Base-by-base conservation (phyloP, 2,113 vertebrate genomes). In the Mesoclemmys tuberculata region DNA sequence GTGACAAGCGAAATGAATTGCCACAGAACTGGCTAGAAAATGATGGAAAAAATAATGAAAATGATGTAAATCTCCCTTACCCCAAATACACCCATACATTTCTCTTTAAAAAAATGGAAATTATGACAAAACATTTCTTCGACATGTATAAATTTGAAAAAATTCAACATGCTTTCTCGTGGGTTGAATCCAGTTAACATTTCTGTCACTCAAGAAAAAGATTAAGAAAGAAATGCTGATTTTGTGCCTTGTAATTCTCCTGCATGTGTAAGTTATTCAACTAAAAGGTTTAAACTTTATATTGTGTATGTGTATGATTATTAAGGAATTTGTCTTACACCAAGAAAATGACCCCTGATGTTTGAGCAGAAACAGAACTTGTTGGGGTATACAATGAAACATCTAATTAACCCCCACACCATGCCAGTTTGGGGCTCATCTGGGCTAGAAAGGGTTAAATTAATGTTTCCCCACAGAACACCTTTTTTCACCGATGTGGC, bases 361-460 rank as follows among this genome's bases (percentile, higher is more conserved):
- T 52, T 95, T 80, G 13, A 85, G 82, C 84, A 46, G 71, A 61
- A 84, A 19, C 38, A 91, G 54, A 55, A 91, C 87, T 82, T 19
- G 85, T 55, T 75, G 46, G 75, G 61, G 77, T 35, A 80, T 71
- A 58, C 64, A 55, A 89, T 92, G 56, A 46, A 87, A 96, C 48
- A 71, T 93, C 93, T 90, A 85, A 90, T 91, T 96, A 91, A 94
- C 71, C 80, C 90, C 87, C 61, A 92, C 93, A 92, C 29, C 58
- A 51, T 96, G 64, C 4, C 90, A 87, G 84, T 71, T 90, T 82
- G 77, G 91, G 92, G 88, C 58, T 96, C 86, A 78, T 85, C 87
- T 81, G 82, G 89, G 82, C 88, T 89, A 84, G 38, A 93, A 90
- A 95, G 2, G 29, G 92, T 97, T 89, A 92, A 95, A 96, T 89